Percentiles rank a stretch among this genome's conserved stretches.
Evolutionary conservation across 2,888 invertebrate species (phyloP).

Genomic region (Ochropleura leucogaster): DNA sequence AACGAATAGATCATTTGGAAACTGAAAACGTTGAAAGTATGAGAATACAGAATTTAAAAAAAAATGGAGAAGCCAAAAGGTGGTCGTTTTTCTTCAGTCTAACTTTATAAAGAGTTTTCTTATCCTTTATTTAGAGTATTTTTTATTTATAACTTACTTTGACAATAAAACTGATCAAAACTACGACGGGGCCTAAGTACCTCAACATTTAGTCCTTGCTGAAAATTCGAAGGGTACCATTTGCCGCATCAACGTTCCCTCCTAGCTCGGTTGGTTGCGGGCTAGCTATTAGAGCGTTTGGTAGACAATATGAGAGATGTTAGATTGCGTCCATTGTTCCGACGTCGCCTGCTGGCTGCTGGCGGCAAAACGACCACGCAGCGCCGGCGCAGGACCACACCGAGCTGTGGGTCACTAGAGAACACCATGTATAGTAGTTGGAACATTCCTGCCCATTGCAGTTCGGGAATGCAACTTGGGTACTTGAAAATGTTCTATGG

Average conservation of each 20-base stretch:
- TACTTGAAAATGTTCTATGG: neutral
- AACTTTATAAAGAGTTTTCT: neutral
- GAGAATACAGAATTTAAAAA: neutral
- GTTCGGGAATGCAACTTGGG: slow-evolving; percentile 30
- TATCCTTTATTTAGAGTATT: too few species aligned
- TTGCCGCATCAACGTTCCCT: slow-evolving; percentile 42
- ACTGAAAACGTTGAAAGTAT: neutral
- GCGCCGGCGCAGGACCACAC: slow-evolving; percentile 65
- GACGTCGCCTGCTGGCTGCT: slow-evolving; percentile 70
- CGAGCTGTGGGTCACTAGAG: slow-evolving; percentile 60
- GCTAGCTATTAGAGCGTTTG: slow-evolving; percentile 81
- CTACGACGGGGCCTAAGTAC: neutral
- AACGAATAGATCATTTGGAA: slow-evolving; percentile 20
- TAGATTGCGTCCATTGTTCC: slow-evolving; percentile 82
- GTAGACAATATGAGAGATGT: slow-evolving; percentile 84
- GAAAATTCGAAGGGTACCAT: neutral
- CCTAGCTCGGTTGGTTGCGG: slow-evolving; percentile 43
- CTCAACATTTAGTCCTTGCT: neutral
- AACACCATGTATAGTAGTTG: slow-evolving; percentile 58
- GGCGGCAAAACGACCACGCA: slow-evolving; percentile 65
- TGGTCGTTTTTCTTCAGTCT: too few species aligned
- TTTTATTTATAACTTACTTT: too few species aligned
- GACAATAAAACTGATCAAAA: neutral
- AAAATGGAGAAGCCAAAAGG: too few species aligned
- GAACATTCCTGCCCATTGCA: slow-evolving; percentile 52